These are phyloP conservation scores for Drosophila pseudotalamancana DNA, from an alignment of 2,888 invertebrate species.

Conservation along the genomic window DNA sequence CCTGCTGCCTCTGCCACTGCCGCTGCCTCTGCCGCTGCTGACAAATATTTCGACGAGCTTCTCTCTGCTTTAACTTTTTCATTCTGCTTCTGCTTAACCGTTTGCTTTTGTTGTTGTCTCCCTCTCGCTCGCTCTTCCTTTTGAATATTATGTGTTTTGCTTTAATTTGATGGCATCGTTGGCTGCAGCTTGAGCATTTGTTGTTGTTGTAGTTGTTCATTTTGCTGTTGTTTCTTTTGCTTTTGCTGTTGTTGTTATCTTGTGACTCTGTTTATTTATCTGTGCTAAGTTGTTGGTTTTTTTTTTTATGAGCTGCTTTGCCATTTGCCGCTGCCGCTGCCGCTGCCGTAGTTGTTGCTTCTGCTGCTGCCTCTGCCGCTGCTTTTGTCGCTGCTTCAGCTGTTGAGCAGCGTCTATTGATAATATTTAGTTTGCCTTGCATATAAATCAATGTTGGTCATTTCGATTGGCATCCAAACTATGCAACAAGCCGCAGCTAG, in stretches of 20 bases:
- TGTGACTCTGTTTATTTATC: conserved; percentile 54
- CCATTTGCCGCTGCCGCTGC: conserved; percentile 25
- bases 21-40: conserved; percentile 11
- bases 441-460: conserved; percentile 79
- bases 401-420: conserved; percentile 68
- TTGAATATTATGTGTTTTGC: conserved; percentile 31
- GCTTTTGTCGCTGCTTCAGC: conserved; percentile 9
- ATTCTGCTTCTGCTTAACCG: conserved; percentile 60
- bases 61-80: conserved; percentile 50
- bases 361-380: not conserved
- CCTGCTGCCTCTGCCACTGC: not conserved
- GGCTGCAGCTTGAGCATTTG: conserved; percentile 63
- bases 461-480: conserved; percentile 70
- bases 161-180: conserved; percentile 48
- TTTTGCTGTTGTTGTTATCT: conserved; percentile 42
- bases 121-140: conserved; percentile 17
- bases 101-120: conserved; percentile 31
- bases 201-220: conserved; percentile 42
- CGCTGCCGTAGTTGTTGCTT: too few relatives aligned
- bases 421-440: conserved; percentile 76
- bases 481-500: conserved; percentile 53
- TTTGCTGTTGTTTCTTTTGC: conserved; percentile 42
- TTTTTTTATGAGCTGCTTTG: conserved; percentile 44
- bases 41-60: conserved; percentile 18
- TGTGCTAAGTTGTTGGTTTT: conserved; percentile 56